Base-by-base conservation (phyloP, 2,113 vertebrate species). In the Lycocorax pyrrhopterus region DNA sequence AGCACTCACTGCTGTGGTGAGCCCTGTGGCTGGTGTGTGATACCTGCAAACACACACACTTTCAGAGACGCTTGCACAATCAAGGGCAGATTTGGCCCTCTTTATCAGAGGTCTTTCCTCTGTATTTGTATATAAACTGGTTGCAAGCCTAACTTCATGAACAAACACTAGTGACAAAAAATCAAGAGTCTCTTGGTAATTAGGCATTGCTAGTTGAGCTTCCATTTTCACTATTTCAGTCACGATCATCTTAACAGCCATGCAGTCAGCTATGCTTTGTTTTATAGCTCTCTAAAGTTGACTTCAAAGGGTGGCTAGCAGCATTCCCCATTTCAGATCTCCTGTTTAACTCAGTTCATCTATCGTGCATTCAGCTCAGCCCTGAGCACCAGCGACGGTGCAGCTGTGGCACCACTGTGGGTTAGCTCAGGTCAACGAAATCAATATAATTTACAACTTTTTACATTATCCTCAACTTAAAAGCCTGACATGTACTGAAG, bases 221-320 rank as follows among this genome's bases (percentile, higher is more conserved):
- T 78, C 76, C 22, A 37, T 87, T 93, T 78, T 90, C 60, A 52
- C 52, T 76, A 26, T 55, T 78, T 75, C 67, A 74, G n/a, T 91
- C 63, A 62, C 13, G 16, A 75, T 21, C 53, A 51, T 20, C 37
- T 46, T 60, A 84, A 79, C 2, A 30, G 89, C 74, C 35, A 44
- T 25, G 25, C 63, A 96, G 59, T 41, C 68, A 89, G 53, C 43
- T 72, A 21, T 10, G 49, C 21, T 92, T 89, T 81, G 55, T 64
- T 75, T 78, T 44, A 75, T 15, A 83, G 46, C 35, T 67, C 76
- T 71, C 53, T 78, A 44, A 91, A 84, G 78, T 41, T 73, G 74
- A 82, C 33, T 91, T 84, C 53, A 89, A 89, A 89, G 71, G n/a
- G 55, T 75, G 76, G 55, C 46, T 83, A 66, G 63, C 20, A 90